Conservation (phyloP, 2,113 vertebrate species). For the Thamnaconus septentrionalis region DNA sequence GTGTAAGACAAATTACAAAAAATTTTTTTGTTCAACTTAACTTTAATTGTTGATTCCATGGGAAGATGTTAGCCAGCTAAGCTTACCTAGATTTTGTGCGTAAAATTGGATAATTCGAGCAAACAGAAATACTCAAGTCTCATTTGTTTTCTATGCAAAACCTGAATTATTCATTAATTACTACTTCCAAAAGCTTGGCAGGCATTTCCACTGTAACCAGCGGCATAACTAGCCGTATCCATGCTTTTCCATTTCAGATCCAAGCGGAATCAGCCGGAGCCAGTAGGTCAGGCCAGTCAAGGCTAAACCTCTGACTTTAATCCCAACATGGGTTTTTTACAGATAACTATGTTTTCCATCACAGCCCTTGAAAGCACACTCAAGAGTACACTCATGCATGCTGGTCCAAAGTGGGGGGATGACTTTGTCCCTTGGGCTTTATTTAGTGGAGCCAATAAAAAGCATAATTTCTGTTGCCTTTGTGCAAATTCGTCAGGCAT, state of each 20-base stretch:
- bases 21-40: no score
- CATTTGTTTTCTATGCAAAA: no score
- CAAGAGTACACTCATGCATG: slow-evolving; percentile 11
- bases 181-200: no score
- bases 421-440: slow-evolving; percentile 1
- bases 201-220: no score
- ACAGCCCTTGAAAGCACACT: background rate
- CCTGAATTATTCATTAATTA: no score
- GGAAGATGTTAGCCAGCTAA: no score
- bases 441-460: slow-evolving; percentile 14
- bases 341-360: slow-evolving; percentile 50
- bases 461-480: slow-evolving; percentile 3
- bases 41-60: no score
- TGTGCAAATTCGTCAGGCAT: slow-evolving; percentile 5
- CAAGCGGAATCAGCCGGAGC: slow-evolving; percentile 34
- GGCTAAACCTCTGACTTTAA: slow-evolving; percentile 78
- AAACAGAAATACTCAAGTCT: no score
- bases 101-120: no score
- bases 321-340: slow-evolving; percentile 71
- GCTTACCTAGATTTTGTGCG: no score
- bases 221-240: no score
- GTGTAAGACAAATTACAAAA: no score
- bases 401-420: slow-evolving; percentile 1
- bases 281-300: slow-evolving; percentile 53
- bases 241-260: slow-evolving; percentile 38